phyloP scores from a whole-genome alignment of 2,888 invertebrate species.

The Lasioglossum oenotherae region DNA sequence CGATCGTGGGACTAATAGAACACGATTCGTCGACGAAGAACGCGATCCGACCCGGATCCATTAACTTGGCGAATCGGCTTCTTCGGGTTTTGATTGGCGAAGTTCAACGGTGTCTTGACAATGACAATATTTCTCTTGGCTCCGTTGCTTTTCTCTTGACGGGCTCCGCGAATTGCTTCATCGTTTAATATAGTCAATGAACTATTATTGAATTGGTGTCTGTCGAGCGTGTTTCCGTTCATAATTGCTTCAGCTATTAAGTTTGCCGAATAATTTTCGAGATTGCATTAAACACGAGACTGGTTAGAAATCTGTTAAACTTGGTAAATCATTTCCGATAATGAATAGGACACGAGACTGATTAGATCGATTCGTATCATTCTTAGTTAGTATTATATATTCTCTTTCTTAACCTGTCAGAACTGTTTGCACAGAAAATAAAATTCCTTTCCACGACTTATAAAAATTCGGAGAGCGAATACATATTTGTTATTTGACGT shows the following conservation, averaged over 20 bases:
- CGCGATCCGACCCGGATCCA: not conserved
- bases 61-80: not conserved
- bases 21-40: conserved; percentile 33
- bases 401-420: not conserved
- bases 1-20: conserved; percentile 57
- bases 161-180: not conserved
- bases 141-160: not conserved
- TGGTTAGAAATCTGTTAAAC: no score
- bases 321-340: not conserved
- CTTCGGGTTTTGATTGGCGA: not conserved
- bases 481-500: not conserved
- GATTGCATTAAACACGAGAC: no score
- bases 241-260: no score
- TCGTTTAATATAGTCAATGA: not conserved
- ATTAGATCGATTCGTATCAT: not conserved
- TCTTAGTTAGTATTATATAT: not conserved
- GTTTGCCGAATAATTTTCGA: no score
- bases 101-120: not conserved
- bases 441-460: not conserved
- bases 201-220: no score
- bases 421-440: not conserved
- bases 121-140: not conserved
- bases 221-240: no score
- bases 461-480: not conserved
- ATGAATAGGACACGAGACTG: not conserved